These are phyloP conservation scores for Euplagia quadripunctaria DNA, from an alignment of 2,888 invertebrate genomes.

Conservation along the genomic window DNA sequence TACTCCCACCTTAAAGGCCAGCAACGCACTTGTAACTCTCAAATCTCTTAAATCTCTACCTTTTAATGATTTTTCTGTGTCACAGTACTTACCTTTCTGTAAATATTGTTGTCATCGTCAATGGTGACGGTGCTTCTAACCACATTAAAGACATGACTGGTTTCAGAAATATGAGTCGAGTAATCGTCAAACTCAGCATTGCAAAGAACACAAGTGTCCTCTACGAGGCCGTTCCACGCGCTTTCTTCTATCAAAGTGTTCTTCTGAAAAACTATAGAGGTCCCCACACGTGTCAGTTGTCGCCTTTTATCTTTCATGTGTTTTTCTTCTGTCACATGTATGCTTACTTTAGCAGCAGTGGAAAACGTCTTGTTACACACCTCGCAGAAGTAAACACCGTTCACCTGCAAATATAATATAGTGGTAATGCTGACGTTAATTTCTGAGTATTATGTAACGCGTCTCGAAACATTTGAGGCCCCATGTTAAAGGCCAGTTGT, in stretches of 20 bases:
- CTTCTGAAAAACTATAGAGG: constrained; percentile 25
- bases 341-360: constrained; percentile 19
- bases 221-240: constrained; percentile 13
- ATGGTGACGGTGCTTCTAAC: constrained; percentile 23
- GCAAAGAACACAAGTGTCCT: constrained; percentile 39
- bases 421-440: too few species aligned
- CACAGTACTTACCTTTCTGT: constrained; percentile 32
- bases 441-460: too few species aligned
- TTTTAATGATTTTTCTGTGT: too few species aligned
- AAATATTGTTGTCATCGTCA: constrained; percentile 13
- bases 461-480: too few species aligned
- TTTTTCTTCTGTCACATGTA: constrained; percentile 28
- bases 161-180: constrained; percentile 15
- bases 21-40: too few species aligned
- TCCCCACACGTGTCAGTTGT: constrained; percentile 18
- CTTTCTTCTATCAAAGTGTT: constrained; percentile 17
- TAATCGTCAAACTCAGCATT: constrained; percentile 31
- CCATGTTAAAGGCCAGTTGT: too few species aligned
- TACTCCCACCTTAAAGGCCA: too few species aligned
- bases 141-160: constrained; percentile 34
- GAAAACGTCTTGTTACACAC: constrained; percentile 19
- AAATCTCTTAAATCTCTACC: too few species aligned
- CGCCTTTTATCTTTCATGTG: constrained; percentile 15
- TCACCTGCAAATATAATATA: constrained; percentile 26
- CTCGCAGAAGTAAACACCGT: constrained; percentile 43